Evolutionary conservation across 2,888 invertebrate species (phyloP).

Genomic region (Cremastinae sp.): DNA sequence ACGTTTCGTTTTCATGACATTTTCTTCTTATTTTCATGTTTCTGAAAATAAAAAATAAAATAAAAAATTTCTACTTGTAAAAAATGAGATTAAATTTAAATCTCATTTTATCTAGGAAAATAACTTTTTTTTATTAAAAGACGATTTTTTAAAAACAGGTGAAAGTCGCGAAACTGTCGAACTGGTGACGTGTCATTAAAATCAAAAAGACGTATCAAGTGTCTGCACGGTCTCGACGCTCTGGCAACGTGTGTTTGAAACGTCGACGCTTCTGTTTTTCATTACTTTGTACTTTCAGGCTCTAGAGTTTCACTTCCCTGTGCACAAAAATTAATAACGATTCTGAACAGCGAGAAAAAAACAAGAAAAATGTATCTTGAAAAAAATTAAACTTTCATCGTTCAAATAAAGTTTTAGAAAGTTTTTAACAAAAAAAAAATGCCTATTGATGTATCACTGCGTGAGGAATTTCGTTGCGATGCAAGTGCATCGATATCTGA

Average conservation of each 20-base stretch:
- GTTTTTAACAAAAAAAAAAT: neutral
- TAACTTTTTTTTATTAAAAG: too few relatives aligned
- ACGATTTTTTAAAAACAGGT: too few relatives aligned
- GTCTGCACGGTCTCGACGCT: neutral
- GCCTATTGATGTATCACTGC: too few relatives aligned
- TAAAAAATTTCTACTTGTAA: too few relatives aligned
- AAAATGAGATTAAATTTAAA: too few relatives aligned
- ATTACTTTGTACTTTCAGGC: constrained; percentile 15
- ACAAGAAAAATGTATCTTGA: neutral
- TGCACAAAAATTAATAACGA: neutral
- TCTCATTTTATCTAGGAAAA: too few relatives aligned
- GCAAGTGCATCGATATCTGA: too few relatives aligned
- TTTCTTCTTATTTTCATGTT: too few relatives aligned
- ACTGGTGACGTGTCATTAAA: neutral
- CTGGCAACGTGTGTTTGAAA: too few relatives aligned
- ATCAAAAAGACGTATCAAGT: constrained; percentile 2
- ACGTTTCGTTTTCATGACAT: too few relatives aligned
- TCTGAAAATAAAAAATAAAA: too few relatives aligned
- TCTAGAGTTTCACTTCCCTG: constrained; percentile 23
- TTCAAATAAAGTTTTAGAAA: constrained; percentile 7
- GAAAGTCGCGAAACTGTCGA: neutral
- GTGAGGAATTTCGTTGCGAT: too few relatives aligned
- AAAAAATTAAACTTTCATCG: constrained; percentile 9
- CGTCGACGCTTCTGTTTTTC: neutral
- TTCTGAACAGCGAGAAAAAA: neutral